Conservation (phyloP, 2,888 invertebrate genomes). For the Eristalinus aeneus region DNA sequence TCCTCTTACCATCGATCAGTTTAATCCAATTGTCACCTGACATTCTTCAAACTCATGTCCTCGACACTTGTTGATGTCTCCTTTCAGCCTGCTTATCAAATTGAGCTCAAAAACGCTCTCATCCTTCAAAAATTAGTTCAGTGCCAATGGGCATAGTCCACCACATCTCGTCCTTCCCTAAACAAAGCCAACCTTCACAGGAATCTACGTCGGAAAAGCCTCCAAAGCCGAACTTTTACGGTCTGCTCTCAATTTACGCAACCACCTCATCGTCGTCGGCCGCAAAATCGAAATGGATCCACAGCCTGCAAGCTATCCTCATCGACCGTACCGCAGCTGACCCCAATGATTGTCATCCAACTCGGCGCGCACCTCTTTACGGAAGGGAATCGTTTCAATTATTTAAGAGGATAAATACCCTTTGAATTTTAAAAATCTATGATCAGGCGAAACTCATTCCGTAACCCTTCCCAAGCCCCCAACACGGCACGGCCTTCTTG, state of each 20-base stretch:
- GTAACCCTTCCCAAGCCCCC: background rate
- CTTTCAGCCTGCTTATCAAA: too few relatives aligned
- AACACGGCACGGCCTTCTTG: background rate
- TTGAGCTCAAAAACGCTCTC: too few relatives aligned
- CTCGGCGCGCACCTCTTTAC: background rate
- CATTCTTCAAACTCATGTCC: too few relatives aligned
- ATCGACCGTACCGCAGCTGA: background rate
- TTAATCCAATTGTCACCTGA: too few relatives aligned
- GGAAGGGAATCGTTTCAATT: conserved; percentile 39
- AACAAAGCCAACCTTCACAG: too few relatives aligned
- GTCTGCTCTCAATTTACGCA: background rate
- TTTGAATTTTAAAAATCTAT: conserved; percentile 66
- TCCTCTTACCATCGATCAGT: too few relatives aligned
- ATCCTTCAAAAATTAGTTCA: too few relatives aligned
- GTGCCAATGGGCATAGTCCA: too few relatives aligned
- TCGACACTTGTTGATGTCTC: too few relatives aligned
- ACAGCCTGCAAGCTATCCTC: background rate
- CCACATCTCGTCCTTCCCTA: too few relatives aligned
- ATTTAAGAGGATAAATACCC: conserved; percentile 60
- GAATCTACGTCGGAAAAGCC: background rate
- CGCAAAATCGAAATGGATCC: background rate
- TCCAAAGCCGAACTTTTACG: background rate
- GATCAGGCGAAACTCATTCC: conserved; percentile 44
- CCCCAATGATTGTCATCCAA: background rate
- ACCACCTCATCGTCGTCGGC: background rate